A percentile compares a stretch with the other conserved stretches of the same genome.
Evolutionary conservation across 2,797 vertebrate genomes (phyloP).

Genomic region (Enteromius trimaculatus): DNA sequence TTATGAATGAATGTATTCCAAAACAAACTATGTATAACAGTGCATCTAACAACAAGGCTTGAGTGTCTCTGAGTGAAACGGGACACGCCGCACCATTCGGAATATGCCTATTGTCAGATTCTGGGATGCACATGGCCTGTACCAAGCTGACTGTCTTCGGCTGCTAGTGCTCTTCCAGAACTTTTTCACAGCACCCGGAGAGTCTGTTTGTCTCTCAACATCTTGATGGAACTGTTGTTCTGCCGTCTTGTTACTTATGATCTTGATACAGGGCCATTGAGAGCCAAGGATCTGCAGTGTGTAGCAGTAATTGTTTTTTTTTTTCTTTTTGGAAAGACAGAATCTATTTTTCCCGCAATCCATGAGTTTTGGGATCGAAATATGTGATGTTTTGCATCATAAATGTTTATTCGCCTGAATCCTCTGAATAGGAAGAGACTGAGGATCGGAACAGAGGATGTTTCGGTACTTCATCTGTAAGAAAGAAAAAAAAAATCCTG

Average conservation of each 20-base stretch:
- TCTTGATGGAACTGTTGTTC: slow-evolving; percentile 7
- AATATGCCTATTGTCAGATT: slow-evolving; percentile 39
- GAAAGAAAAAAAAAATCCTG: slow-evolving; percentile 35
- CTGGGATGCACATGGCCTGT: slow-evolving; percentile 32
- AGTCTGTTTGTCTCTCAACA: neutral
- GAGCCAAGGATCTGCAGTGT: slow-evolving; percentile 53
- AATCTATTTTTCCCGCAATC: neutral
- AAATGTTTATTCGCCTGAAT: slow-evolving; percentile 34
- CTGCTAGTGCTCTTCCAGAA: slow-evolving; percentile 57
- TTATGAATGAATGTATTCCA: slow-evolving; percentile 67
- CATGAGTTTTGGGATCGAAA: slow-evolving; percentile 23
- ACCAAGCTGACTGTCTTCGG: slow-evolving; percentile 43
- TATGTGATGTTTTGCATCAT: slow-evolving; percentile 21
- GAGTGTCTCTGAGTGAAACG: neutral
- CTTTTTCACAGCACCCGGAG: slow-evolving; percentile 41
- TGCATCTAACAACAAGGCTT: slow-evolving; percentile 40
- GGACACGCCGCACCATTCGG: slow-evolving; percentile 6
- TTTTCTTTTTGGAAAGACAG: slow-evolving; percentile 12
- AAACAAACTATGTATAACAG: slow-evolving; percentile 57
- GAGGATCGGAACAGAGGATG: slow-evolving; percentile 32
- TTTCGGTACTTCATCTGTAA: slow-evolving; percentile 59
- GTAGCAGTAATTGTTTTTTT: slow-evolving; percentile 53
- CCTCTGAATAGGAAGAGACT: slow-evolving; percentile 36
- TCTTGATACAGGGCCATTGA: slow-evolving; percentile 43
- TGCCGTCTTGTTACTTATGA: neutral